Conservation (phyloP, 2,113 vertebrate species). For the Hystrix brachyura region DNA sequence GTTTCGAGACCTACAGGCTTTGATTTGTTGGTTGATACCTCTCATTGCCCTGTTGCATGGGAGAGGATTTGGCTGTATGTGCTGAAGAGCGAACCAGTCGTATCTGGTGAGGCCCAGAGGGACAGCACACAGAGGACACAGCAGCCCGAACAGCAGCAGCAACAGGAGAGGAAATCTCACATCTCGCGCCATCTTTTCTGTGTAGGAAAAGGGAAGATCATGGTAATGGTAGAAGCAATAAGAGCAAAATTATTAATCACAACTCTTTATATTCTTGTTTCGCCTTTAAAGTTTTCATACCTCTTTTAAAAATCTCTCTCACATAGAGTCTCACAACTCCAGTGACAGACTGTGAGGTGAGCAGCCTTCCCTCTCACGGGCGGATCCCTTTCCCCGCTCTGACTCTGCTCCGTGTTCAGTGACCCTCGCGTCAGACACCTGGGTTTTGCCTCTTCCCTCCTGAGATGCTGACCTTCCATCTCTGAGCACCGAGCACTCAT, state of each 20-base stretch:
- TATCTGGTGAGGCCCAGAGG: conserved; percentile 38
- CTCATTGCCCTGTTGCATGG: neutral
- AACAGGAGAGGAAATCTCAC: neutral
- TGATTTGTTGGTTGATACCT: neutral
- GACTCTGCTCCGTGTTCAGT: neutral
- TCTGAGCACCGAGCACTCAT: neutral
- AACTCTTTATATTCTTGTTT: neutral
- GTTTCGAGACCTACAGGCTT: conserved; percentile 61
- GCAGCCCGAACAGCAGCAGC: conserved; percentile 5
- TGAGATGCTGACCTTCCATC: neutral
- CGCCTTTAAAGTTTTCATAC: conserved; percentile 14
- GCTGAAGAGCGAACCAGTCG: conserved; percentile 74
- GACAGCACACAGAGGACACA: neutral
- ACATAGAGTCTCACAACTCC: neutral
- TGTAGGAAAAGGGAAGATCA: neutral
- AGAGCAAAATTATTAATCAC: neutral
- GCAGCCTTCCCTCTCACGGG: neutral
- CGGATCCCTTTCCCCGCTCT: neutral
- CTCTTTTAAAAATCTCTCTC: neutral
- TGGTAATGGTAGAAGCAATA: neutral
- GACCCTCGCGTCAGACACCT: neutral
- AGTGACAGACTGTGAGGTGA: neutral
- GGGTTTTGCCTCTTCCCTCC: neutral
- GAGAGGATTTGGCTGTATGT: neutral
- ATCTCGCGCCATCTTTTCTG: neutral